Evolutionary conservation across 2,888 invertebrate species (phyloP).

Genomic region (Cryptophagus acutangulus): DNA sequence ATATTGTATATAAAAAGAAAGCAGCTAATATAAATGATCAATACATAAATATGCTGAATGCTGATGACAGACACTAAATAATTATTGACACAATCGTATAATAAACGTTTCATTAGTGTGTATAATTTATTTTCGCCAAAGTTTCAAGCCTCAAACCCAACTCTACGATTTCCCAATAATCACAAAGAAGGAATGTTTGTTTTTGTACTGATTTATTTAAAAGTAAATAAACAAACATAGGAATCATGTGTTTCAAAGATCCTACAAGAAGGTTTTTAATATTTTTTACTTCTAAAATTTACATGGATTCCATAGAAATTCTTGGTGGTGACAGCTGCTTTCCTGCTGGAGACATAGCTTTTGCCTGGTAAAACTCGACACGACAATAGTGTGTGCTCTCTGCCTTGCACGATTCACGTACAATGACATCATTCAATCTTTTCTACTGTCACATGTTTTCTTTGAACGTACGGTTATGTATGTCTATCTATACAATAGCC

Average conservation of each 20-base stretch:
- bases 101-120: slow-evolving; percentile 24
- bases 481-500: no score
- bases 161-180: no score
- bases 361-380: slow-evolving; percentile 20
- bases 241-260: background rate
- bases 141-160: no score
- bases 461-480: no score
- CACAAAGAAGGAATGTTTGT: background rate
- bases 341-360: slow-evolving; percentile 27
- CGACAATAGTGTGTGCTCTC: slow-evolving; percentile 17
- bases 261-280: background rate
- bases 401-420: slow-evolving; percentile 17
- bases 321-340: slow-evolving; percentile 31
- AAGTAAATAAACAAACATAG: background rate
- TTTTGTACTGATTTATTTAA: background rate
- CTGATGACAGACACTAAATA: no score
- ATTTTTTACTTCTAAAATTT: slow-evolving; percentile 5
- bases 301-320: slow-evolving; percentile 23
- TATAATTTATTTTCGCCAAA: no score
- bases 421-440: slow-evolving; percentile 19
- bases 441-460: slow-evolving; percentile 3
- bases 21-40: no score
- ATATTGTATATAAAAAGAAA: no score
- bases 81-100: slow-evolving; percentile 9
- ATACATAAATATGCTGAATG: no score